phyloP scores from a whole-genome alignment of 2,113 vertebrate species.

The Suncus etruscus region DNA sequence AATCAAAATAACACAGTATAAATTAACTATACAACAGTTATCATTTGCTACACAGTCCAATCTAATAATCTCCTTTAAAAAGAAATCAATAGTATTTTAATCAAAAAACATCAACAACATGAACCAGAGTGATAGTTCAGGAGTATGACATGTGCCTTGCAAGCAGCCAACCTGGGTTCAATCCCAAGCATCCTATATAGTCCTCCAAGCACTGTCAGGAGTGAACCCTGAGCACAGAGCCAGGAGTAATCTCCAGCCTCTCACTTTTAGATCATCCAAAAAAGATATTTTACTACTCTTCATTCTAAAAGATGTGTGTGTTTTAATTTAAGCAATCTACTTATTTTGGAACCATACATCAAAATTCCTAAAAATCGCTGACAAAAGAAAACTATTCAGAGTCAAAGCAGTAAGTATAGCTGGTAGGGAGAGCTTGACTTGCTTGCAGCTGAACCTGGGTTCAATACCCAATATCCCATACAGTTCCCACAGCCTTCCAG shows the following conservation, averaged over 20 bases:
- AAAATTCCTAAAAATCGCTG: conserved; percentile 43
- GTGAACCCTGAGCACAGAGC: no score
- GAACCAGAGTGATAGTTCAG: no score
- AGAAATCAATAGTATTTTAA: not conserved
- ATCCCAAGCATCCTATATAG: no score
- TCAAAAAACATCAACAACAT: not conserved
- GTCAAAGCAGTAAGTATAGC: no score
- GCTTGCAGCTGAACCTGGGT: no score
- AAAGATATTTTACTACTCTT: conserved; percentile 22
- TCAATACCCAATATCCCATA: no score
- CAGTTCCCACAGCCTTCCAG: no score
- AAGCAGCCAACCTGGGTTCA: no score
- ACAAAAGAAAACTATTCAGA: conserved; percentile 15
- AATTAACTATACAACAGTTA: conserved; percentile 50
- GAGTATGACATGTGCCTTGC: no score
- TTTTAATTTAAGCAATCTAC: not conserved
- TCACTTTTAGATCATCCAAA: conserved; percentile 53
- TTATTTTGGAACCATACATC: conserved; percentile 30
- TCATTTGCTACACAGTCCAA: conserved; percentile 37
- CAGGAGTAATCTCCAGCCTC: no score
- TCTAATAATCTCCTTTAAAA: conserved; percentile 16
- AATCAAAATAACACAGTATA: conserved; percentile 59
- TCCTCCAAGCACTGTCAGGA: no score
- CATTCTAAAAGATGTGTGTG: conserved; percentile 6
- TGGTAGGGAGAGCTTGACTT: no score